Evolutionary conservation across 2,888 invertebrate species (phyloP).

Genomic region (Megalurothrips usitatus): DNA sequence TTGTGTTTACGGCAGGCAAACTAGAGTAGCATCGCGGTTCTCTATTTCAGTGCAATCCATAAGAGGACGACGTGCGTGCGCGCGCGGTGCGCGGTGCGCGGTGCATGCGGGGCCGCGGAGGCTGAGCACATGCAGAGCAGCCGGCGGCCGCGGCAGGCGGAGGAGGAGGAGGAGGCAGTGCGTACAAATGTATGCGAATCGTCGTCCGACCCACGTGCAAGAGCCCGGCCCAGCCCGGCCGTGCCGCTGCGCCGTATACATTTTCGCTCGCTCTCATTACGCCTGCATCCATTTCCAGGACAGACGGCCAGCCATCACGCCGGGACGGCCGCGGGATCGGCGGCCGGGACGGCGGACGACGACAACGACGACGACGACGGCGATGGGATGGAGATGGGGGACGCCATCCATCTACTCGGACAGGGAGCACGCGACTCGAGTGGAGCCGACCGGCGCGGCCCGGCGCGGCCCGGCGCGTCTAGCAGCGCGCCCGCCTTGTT

Average conservation of each 20-base stretch:
- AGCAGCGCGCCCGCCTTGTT: no score
- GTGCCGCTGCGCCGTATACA: not conserved
- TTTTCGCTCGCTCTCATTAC: slow-evolving; percentile 21
- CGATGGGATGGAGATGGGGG: not conserved
- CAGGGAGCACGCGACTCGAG: not conserved
- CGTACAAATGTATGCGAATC: slow-evolving; percentile 12
- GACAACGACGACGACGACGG: no score
- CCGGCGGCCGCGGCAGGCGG: not conserved
- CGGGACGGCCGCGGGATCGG: no score
- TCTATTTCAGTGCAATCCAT: slow-evolving; percentile 17
- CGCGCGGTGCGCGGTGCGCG: not conserved
- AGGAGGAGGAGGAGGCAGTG: not conserved
- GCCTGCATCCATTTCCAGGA: not conserved
- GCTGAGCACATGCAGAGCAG: not conserved
- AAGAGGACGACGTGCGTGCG: slow-evolving; percentile 3
- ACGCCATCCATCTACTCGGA: not conserved
- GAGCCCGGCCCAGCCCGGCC: no score
- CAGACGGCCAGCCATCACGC: not conserved
- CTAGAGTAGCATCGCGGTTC: slow-evolving; percentile 19
- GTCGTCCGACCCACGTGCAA: slow-evolving; percentile 1
- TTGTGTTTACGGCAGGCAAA: not conserved
- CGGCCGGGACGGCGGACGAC: no score
- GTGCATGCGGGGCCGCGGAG: not conserved
- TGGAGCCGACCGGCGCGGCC: no score
- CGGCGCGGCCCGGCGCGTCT: no score